A percentile compares a stretch with the other conserved stretches of the same genome.
Evolutionary conservation across 1,140 invertebrate species (phyloP).

Genomic region (Ephestia elutella): DNA sequence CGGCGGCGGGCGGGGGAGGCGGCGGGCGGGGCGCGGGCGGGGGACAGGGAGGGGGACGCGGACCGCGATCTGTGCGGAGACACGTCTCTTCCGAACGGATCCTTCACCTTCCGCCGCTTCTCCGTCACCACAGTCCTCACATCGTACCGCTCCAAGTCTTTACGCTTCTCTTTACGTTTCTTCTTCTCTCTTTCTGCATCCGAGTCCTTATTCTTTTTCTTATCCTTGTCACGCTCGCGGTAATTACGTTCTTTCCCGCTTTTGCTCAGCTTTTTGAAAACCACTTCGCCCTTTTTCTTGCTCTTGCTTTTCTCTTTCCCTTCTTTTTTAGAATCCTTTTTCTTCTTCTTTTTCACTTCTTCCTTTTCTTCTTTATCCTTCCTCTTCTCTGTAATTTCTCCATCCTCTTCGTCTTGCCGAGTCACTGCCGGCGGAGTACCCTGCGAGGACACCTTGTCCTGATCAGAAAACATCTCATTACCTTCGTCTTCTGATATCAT

Average conservation of each 20-base stretch:
- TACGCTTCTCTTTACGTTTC: constrained; percentile 80
- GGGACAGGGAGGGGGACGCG: constrained; percentile 30
- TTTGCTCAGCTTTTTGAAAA: constrained; percentile 89
- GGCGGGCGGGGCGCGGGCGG: constrained; percentile 30
- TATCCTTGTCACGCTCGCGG: constrained; percentile 78
- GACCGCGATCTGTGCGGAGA: constrained; percentile 48
- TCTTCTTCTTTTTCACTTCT: constrained; percentile 54
- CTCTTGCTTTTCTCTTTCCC: constrained; percentile 59
- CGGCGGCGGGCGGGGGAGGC: constrained; percentile 27
- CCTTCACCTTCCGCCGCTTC: constrained; percentile 80
- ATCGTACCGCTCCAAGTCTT: constrained; percentile 88
- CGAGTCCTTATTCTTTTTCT: constrained; percentile 38
- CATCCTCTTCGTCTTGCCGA: constrained; percentile 68
- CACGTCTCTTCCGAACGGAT: constrained; percentile 86
- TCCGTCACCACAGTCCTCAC: constrained; percentile 84
- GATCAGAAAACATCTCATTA: constrained; percentile 75
- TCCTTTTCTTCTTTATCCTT: constrained; percentile 64
- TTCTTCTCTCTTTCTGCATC: constrained; percentile 47
- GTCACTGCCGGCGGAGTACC: constrained; percentile 39
- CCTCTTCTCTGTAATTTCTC: constrained; percentile 77
- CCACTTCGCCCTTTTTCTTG: constrained; percentile 63
- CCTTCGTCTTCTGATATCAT: constrained; percentile 82
- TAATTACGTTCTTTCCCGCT: constrained; percentile 88
- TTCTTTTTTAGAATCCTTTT: constrained; percentile 61
- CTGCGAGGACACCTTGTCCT: constrained; percentile 48